These are phyloP conservation scores for Sesamia inferens DNA, from an alignment of 2,888 invertebrate genomes.

Conservation along the genomic window DNA sequence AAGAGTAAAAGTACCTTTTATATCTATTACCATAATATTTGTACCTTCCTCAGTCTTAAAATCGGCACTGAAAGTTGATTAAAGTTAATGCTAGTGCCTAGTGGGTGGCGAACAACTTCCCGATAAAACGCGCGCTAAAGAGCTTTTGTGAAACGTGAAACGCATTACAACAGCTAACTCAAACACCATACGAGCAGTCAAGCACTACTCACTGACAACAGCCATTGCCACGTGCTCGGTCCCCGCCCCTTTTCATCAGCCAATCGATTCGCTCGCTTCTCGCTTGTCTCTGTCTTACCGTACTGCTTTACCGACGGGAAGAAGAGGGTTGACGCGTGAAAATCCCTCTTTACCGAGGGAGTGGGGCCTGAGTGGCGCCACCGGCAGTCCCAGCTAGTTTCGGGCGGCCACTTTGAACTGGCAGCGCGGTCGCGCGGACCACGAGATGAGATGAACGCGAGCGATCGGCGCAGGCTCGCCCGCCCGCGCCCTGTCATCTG, in stretches of 20 bases:
- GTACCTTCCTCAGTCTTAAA: constrained; percentile 24
- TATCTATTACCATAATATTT: neutral
- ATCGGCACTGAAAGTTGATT: constrained; percentile 48
- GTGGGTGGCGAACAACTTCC: constrained; percentile 66
- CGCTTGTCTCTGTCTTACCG: constrained; percentile 78
- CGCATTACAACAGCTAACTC: constrained; percentile 76
- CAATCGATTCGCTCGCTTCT: constrained; percentile 85
- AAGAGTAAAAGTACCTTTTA: neutral
- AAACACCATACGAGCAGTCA: constrained; percentile 72
- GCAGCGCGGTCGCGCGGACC: constrained; percentile 77
- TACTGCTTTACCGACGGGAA: constrained; percentile 84
- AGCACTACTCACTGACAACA: constrained; percentile 75
- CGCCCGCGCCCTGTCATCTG: constrained; percentile 89
- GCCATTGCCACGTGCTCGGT: constrained; percentile 84
- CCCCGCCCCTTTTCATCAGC: constrained; percentile 85
- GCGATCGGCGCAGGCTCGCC: constrained; percentile 84
- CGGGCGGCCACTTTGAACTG: constrained; percentile 74
- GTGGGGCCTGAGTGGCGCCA: constrained; percentile 80
- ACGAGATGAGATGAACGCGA: constrained; percentile 84
- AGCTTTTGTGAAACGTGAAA: constrained; percentile 74
- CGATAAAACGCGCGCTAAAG: constrained; percentile 68
- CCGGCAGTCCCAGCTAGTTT: constrained; percentile 65
- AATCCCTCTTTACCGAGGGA: constrained; percentile 68
- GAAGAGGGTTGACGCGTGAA: constrained; percentile 71
- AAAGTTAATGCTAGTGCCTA: constrained; percentile 46